A percentile compares a stretch with the other conserved stretches of the same genome.
Conservation (phyloP, 2,888 invertebrate genomes). For the Netelia inedita region DNA sequence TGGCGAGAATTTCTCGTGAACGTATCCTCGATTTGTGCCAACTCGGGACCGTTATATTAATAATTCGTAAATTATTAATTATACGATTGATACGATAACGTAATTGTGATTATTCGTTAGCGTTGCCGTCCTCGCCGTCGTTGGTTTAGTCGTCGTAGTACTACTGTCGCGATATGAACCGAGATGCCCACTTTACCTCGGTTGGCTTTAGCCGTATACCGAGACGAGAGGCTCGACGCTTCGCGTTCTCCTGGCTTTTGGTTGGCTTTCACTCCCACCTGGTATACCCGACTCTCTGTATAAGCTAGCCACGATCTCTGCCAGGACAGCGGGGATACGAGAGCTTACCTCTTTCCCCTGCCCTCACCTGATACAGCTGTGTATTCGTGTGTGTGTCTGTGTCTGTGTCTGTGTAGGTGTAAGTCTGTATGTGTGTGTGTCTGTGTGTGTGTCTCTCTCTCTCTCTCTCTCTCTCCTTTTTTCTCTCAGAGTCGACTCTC, state of each 20-base stretch:
- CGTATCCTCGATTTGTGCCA: background rate
- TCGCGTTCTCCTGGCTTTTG: constrained; percentile 52
- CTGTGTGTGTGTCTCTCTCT: background rate
- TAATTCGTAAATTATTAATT: background rate
- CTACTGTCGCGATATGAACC: constrained; percentile 42
- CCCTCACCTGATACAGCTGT: background rate
- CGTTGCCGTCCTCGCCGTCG: background rate
- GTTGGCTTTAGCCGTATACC: constrained; percentile 36
- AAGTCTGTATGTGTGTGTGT: background rate
- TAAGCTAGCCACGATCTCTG: constrained; percentile 50
- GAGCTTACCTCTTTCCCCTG: background rate
- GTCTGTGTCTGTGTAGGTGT: background rate
- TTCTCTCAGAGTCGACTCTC: constrained; percentile 11
- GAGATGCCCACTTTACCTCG: constrained; percentile 42
- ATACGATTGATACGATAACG: background rate
- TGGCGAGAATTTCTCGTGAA: background rate
- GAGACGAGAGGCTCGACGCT: constrained; percentile 21
- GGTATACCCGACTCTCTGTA: constrained; percentile 6
- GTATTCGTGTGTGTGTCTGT: background rate
- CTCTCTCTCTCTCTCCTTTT: constrained; percentile 63
- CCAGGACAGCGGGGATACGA: constrained; percentile 49
- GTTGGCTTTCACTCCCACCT: constrained; percentile 70
- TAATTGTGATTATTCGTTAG: background rate
- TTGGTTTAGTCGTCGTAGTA: constrained; percentile 2
- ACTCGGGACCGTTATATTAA: background rate